phyloP scores from a whole-genome alignment of 2,113 vertebrate genomes.

The Prinia subflava region DNA sequence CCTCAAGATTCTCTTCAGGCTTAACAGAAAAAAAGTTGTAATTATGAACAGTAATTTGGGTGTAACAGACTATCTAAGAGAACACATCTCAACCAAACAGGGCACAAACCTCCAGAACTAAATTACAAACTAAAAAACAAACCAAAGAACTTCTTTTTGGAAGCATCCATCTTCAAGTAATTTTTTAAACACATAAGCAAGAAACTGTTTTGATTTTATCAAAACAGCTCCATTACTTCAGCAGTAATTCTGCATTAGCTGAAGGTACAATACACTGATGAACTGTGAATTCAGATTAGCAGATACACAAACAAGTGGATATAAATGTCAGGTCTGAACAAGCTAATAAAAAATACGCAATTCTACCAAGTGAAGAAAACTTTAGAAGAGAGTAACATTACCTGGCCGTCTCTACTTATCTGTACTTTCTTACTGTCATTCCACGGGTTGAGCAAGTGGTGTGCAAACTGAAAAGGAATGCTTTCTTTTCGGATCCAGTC shows the following conservation, averaged over 20 bases:
- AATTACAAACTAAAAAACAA: background rate
- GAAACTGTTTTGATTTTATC: background rate
- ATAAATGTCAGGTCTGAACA: background rate
- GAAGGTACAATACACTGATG: background rate
- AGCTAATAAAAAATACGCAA: background rate
- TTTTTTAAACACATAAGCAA: background rate
- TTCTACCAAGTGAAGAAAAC: background rate
- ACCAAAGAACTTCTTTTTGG: background rate
- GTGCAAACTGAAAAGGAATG: constrained; percentile 83
- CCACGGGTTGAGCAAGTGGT: constrained; percentile 89
- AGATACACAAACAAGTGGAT: accelerated
- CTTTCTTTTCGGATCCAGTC: constrained; percentile 88
- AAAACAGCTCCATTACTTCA: background rate
- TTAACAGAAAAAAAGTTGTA: background rate
- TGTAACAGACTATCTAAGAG: background rate
- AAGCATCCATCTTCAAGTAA: background rate
- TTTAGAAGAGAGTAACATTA: constrained; percentile 22
- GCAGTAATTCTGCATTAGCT: background rate
- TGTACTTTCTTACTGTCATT: constrained; percentile 93
- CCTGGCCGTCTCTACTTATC: constrained; percentile 94
- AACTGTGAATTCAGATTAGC: background rate
- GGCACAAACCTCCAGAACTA: background rate
- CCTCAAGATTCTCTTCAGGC: background rate
- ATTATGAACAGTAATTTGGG: background rate
- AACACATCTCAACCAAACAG: background rate